Evolutionary conservation across 2,113 vertebrate species (phyloP).

Genomic region (Pao palembangensis): DNA sequence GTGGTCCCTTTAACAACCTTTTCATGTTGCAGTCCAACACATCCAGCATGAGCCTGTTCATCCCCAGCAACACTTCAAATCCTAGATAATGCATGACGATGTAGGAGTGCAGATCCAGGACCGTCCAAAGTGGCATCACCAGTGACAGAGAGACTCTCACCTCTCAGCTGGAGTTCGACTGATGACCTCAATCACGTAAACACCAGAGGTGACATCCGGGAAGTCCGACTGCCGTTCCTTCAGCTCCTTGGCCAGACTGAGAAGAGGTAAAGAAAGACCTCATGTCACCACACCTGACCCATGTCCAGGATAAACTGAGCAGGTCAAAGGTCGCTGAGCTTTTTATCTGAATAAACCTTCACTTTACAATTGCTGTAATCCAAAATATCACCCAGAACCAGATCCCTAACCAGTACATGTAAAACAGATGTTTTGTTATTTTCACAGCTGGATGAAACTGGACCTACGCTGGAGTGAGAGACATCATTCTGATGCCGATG

Average conservation of each 20-base stretch:
- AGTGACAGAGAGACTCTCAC: conserved; percentile 75
- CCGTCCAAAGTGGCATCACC: too few species aligned
- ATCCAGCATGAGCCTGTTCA: not conserved
- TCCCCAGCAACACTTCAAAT: not conserved
- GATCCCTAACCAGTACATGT: too few species aligned
- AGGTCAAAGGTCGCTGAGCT: not conserved
- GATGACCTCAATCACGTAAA: conserved; percentile 95
- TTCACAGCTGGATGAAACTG: not conserved
- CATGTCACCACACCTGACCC: not conserved
- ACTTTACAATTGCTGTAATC: too few species aligned
- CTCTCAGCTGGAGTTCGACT: conserved; percentile 88
- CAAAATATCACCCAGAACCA: too few species aligned
- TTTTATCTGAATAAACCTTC: too few species aligned
- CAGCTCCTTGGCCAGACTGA: conserved; percentile 89
- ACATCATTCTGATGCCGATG: conserved; percentile 95
- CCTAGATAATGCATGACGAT: not conserved
- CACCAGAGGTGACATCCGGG: conserved; percentile 90
- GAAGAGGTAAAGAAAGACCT: not conserved
- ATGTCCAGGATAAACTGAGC: not conserved
- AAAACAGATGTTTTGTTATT: not conserved
- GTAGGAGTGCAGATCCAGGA: not conserved
- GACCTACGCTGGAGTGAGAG: conserved; percentile 84
- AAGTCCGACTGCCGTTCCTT: conserved; percentile 88
- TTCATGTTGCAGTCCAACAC: conserved; percentile 7
- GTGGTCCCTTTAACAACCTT: conserved; percentile 4